Evolutionary conservation across 2,113 vertebrate species (phyloP).

Genomic region (Ginglymostoma cirratum): DNA sequence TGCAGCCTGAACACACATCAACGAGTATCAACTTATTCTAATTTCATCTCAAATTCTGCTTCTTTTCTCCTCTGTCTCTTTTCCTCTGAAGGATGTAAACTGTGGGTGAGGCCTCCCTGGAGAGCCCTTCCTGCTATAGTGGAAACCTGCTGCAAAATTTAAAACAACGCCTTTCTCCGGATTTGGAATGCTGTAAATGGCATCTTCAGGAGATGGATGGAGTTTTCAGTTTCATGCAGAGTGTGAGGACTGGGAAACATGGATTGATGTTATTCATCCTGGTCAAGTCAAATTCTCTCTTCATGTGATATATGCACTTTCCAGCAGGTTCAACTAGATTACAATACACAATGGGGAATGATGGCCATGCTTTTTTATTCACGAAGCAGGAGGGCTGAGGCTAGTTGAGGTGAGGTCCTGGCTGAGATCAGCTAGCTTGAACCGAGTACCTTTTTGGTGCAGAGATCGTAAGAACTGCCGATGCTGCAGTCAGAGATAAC

Average conservation of each 20-base stretch:
- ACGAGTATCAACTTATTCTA: too few relatives aligned
- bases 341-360: neutral
- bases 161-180: neutral
- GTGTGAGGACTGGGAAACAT: neutral
- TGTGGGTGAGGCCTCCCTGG: too few relatives aligned
- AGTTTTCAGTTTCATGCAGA: neutral
- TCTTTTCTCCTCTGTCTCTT: too few relatives aligned
- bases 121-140: too few relatives aligned
- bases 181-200: neutral
- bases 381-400: neutral
- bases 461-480: too few relatives aligned
- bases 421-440: neutral
- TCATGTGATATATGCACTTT: neutral
- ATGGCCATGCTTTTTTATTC: neutral
- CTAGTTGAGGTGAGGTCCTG: neutral
- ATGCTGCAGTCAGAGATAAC: too few relatives aligned
- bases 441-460: neutral
- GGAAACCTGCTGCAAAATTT: neutral
- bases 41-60: too few relatives aligned
- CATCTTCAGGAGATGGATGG: neutral
- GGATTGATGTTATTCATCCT: neutral
- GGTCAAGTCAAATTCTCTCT: neutral
- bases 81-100: too few relatives aligned
- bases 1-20: too few relatives aligned
- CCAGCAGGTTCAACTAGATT: neutral